Evolutionary conservation across 2,888 invertebrate species (phyloP).

Genomic region (Drepanosiphum platanoidis): DNA sequence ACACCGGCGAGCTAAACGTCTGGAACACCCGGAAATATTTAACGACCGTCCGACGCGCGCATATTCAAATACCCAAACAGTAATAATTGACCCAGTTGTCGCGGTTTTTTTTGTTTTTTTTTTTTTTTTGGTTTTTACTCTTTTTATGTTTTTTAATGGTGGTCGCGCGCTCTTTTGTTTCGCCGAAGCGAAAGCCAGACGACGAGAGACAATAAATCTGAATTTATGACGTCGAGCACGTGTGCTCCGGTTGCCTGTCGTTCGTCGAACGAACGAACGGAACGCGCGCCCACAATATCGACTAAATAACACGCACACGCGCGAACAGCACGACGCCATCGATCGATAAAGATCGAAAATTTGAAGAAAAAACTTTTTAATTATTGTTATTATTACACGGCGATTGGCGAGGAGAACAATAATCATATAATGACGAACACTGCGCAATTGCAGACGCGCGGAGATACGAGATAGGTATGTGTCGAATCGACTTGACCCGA

Average conservation of each 20-base stretch:
- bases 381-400: constrained; percentile 36
- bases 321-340: not conserved
- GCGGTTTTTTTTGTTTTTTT: constrained; percentile 40
- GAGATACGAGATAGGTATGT: not conserved
- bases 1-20: constrained; percentile 15
- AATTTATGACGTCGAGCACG: constrained; percentile 41
- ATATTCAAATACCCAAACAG: constrained; percentile 38
- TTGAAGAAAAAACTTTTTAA: not conserved
- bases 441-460: not conserved
- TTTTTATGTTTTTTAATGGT: constrained; percentile 49
- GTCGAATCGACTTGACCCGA: constrained; percentile 53
- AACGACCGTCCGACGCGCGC: constrained; percentile 23
- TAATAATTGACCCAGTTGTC: constrained; percentile 56
- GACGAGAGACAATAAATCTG: constrained; percentile 55
- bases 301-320: not conserved
- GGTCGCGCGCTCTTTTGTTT: constrained; percentile 58
- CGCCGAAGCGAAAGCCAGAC: constrained; percentile 52
- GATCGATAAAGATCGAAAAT: not conserved
- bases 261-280: constrained; percentile 17
- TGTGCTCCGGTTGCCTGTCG: constrained; percentile 39
- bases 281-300: not conserved
- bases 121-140: constrained; percentile 47
- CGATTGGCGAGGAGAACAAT: not conserved
- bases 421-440: not conserved
- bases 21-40: constrained; percentile 55